Conservation (phyloP, 1,140 invertebrate genomes). For the Coptotermes formosanus region DNA sequence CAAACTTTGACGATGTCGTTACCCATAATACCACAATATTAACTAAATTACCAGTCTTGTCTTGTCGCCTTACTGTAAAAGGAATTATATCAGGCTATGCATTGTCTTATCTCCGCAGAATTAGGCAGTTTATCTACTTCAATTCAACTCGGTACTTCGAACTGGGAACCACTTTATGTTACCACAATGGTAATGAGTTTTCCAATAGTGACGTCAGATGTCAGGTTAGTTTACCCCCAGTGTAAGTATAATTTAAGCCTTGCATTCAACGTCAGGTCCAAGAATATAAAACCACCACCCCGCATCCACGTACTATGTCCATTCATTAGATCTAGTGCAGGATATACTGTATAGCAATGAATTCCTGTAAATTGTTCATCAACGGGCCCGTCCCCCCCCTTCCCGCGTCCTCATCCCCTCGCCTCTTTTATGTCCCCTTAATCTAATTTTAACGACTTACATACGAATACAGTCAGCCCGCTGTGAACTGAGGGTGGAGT, state of each 20-base stretch:
- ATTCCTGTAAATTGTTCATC: conserved; percentile 12
- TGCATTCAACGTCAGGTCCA: not conserved
- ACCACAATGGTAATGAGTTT: not conserved
- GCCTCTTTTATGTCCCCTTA: not conserved
- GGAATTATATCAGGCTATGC: too few species aligned
- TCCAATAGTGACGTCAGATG: conserved; percentile 14
- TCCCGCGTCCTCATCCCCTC: not conserved
- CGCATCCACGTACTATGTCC: not conserved
- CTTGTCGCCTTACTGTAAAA: too few species aligned
- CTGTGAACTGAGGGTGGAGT: not conserved
- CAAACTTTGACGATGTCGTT: too few species aligned
- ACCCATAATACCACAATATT: too few species aligned
- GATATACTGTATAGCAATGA: not conserved
- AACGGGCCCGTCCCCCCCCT: not conserved
- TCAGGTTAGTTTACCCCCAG: not conserved
- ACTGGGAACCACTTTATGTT: not conserved
- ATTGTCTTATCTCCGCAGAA: not conserved
- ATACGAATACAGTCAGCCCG: not conserved
- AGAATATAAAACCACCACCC: not conserved
- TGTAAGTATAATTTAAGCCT: not conserved
- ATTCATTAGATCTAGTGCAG: not conserved
- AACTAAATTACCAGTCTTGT: too few species aligned
- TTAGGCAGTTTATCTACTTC: not conserved
- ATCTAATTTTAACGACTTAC: conserved; percentile 17
- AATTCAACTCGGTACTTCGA: conserved; percentile 3